These are phyloP conservation scores for Trissoscelio sp. DNA, from an alignment of 2,888 invertebrate genomes.

Conservation along the genomic window DNA sequence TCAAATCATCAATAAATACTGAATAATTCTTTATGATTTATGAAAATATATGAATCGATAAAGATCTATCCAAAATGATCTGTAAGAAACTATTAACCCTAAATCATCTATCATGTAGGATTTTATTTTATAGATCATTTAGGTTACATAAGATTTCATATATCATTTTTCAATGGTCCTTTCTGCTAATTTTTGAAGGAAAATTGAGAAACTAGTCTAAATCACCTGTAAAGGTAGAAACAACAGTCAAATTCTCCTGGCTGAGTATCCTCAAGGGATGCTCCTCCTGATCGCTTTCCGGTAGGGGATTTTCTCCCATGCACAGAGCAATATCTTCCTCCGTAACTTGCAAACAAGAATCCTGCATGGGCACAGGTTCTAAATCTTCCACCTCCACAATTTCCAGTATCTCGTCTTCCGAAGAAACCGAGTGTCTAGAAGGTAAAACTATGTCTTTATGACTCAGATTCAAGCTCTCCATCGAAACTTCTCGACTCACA, in stretches of 20 bases:
- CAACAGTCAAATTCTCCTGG: conserved; percentile 95
- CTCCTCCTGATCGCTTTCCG: conserved; percentile 90
- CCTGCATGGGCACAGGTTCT: conserved; percentile 94
- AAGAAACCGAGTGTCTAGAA: conserved; percentile 86
- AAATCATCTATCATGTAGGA: no score
- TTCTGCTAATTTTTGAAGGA: no score
- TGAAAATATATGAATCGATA: no score
- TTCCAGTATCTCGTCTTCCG: conserved; percentile 90
- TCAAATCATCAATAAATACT: no score
- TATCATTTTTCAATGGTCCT: no score
- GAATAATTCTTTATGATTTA: no score
- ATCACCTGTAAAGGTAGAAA: conserved; percentile 95
- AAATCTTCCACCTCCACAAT: conserved; percentile 92
- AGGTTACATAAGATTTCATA: no score
- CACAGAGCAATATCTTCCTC: conserved; percentile 96
- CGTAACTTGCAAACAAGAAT: conserved; percentile 94
- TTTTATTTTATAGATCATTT: no score
- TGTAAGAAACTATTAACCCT: no score
- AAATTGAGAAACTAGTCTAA: no score
- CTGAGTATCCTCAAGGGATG: conserved; percentile 95
- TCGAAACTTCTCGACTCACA: conserved; percentile 90
- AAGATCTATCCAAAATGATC: no score
- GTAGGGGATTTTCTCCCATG: conserved; percentile 90
- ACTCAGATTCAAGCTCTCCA: conserved; percentile 91
- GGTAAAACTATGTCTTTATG: conserved; percentile 88